Percentiles rank a stretch among this genome's conserved stretches.
These are phyloP conservation scores for Meiosimyza decipiens DNA, from an alignment of 2,888 invertebrate genomes.

Conservation along the genomic window DNA sequence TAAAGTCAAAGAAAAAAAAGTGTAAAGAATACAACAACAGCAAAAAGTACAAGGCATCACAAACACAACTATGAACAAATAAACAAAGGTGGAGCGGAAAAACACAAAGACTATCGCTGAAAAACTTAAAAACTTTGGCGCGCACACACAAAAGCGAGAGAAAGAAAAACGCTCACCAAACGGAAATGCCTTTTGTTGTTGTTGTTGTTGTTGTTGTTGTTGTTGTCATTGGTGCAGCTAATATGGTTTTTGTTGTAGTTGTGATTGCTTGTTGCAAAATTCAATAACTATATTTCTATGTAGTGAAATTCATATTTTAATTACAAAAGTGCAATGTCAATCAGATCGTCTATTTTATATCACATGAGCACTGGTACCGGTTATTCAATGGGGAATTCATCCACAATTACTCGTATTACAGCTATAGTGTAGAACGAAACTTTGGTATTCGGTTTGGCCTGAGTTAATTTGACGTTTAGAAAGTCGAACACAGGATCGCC, in stretches of 20 bases:
- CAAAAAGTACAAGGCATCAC: neutral
- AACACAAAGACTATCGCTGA: neutral
- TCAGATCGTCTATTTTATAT: too few species aligned
- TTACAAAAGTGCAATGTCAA: too few species aligned
- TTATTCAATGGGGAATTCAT: too few species aligned
- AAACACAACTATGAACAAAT: neutral
- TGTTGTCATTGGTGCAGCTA: neutral
- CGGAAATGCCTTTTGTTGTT: constrained; percentile 25
- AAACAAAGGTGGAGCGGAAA: neutral
- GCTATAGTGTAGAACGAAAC: too few species aligned
- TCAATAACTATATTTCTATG: too few species aligned
- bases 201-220: neutral
- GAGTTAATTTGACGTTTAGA: too few species aligned
- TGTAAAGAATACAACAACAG: neutral
- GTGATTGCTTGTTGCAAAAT: too few species aligned
- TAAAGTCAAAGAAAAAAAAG: neutral
- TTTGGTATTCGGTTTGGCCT: too few species aligned
- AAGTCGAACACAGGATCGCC: too few species aligned
- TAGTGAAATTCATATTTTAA: too few species aligned
- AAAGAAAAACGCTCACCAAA: constrained; percentile 4
- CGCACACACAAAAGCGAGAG: neutral
- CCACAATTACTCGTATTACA: too few species aligned
- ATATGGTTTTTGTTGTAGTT: neutral
- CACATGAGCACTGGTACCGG: too few species aligned
- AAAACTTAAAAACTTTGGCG: constrained; percentile 19